A percentile compares a stretch with the other conserved stretches of the same genome.
These are phyloP conservation scores for Icerya purchasi DNA, from an alignment of 2,888 invertebrate species.

Conservation along the genomic window DNA sequence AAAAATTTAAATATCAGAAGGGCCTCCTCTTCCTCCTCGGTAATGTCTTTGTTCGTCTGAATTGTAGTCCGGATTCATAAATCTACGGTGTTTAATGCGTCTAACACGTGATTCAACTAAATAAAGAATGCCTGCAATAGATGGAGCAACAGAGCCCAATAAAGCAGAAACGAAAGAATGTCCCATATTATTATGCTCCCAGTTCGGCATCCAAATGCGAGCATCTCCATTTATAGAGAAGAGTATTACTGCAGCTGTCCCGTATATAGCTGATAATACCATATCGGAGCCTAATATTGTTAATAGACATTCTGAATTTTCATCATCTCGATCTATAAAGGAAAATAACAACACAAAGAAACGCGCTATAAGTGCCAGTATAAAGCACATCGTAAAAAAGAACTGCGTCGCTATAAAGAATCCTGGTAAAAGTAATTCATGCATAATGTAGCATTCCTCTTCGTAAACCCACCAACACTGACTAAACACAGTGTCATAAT, in stretches of 20 bases:
- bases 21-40: slow-evolving; percentile 25
- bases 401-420: slow-evolving; percentile 88
- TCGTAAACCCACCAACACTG: slow-evolving; percentile 97
- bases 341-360: slow-evolving; percentile 51
- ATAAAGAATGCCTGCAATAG: slow-evolving; percentile 58
- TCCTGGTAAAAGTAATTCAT: slow-evolving; percentile 65
- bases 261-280: slow-evolving; percentile 52
- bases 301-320: slow-evolving; percentile 49
- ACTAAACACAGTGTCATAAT: slow-evolving; percentile 57
- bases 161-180: slow-evolving; percentile 82
- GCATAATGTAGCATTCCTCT: slow-evolving; percentile 87
- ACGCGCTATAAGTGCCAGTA: slow-evolving; percentile 51
- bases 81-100: slow-evolving; percentile 45
- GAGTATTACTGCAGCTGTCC: slow-evolving; percentile 60
- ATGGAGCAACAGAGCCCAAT: slow-evolving; percentile 49
- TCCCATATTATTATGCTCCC: slow-evolving; percentile 84
- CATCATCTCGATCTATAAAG: slow-evolving; percentile 50
- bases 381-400: slow-evolving; percentile 73
- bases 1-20: slow-evolving; percentile 44
- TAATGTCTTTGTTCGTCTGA: slow-evolving; percentile 41
- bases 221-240: slow-evolving; percentile 82
- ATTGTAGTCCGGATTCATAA: slow-evolving; percentile 37
- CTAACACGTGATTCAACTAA: slow-evolving; percentile 62
- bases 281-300: slow-evolving; percentile 51
- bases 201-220: slow-evolving; percentile 86